Evolutionary conservation across 2,888 invertebrate genomes (phyloP).

Genomic region (Lepidocyrtoides sp.): DNA sequence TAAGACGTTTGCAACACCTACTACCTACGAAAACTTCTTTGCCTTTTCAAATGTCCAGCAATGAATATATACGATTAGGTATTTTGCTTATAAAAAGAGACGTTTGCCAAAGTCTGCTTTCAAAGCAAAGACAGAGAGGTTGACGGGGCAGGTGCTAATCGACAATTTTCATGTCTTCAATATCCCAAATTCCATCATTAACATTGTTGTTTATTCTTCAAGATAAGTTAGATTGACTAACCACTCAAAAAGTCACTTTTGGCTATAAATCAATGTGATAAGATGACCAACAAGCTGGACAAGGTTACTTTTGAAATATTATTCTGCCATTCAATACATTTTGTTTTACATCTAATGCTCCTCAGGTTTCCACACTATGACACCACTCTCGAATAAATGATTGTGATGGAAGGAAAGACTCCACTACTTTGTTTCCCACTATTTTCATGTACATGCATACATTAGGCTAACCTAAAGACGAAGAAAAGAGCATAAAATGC

Average conservation of each 20-base stretch:
- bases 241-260: slow-evolving; percentile 69
- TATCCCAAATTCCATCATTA: slow-evolving; percentile 63
- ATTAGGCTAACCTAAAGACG: slow-evolving; percentile 1
- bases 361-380: background rate
- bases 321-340: background rate
- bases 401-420: background rate
- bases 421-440: background rate
- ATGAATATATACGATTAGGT: too few species aligned
- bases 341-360: background rate
- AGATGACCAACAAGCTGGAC: slow-evolving; percentile 36
- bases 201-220: slow-evolving; percentile 66
- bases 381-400: background rate
- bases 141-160: slow-evolving; percentile 48
- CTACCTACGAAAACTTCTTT: too few species aligned
- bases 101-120: background rate
- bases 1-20: too few species aligned
- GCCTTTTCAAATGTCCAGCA: too few species aligned
- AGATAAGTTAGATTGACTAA: slow-evolving; percentile 66
- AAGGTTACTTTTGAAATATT: background rate
- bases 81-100: background rate
- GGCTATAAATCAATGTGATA: slow-evolving; percentile 74
- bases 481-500: background rate
- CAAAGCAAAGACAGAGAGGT: background rate
- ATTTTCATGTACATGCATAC: background rate
- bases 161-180: slow-evolving; percentile 42